Evolutionary conservation across 1,140 invertebrate genomes (phyloP).

Genomic region (Calliopsis andreniformis): DNA sequence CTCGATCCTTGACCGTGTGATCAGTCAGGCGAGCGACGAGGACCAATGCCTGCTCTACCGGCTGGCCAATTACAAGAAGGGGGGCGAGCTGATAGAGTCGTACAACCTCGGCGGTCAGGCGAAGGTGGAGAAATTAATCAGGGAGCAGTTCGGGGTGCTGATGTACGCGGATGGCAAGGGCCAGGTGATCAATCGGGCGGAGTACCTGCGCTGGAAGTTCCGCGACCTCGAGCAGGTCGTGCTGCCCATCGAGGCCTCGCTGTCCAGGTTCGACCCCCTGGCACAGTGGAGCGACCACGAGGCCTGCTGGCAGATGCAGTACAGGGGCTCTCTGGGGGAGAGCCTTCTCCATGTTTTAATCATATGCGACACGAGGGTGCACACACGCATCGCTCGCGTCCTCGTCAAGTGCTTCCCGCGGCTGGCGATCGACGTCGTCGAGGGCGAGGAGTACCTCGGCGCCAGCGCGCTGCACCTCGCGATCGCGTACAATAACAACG

Average conservation of each 20-base stretch:
- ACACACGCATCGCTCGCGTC: slow-evolving; percentile 92
- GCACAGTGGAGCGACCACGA: slow-evolving; percentile 94
- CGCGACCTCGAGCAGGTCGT: slow-evolving; percentile 91
- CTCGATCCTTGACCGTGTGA: slow-evolving; percentile 92
- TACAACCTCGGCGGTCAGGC: slow-evolving; percentile 90
- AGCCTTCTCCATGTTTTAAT: slow-evolving; percentile 96
- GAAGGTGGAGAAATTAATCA: slow-evolving; percentile 92
- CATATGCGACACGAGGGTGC: slow-evolving; percentile 95
- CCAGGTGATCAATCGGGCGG: slow-evolving; percentile 92
- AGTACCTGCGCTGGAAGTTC: slow-evolving; percentile 96
- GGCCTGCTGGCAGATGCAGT: slow-evolving; percentile 98
- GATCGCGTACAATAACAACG: slow-evolving; percentile 97
- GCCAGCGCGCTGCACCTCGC: slow-evolving; percentile 97
- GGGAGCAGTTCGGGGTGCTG: slow-evolving; percentile 93
- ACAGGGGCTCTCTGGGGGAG: slow-evolving; percentile 96
- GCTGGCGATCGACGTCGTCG: slow-evolving; percentile 95
- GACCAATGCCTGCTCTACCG: slow-evolving; percentile 93
- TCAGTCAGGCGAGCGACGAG: slow-evolving; percentile 91
- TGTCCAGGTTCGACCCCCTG: slow-evolving; percentile 90
- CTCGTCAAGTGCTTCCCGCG: slow-evolving; percentile 95
- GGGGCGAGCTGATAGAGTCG: slow-evolving; percentile 91
- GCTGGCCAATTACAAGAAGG: slow-evolving; percentile 94
- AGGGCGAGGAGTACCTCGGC: slow-evolving; percentile 98
- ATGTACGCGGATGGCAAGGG: slow-evolving; percentile 96
- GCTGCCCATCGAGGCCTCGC: slow-evolving; percentile 90